Conservation (phyloP, 2,797 vertebrate genomes). For the Hoplostethus atlanticus region DNA sequence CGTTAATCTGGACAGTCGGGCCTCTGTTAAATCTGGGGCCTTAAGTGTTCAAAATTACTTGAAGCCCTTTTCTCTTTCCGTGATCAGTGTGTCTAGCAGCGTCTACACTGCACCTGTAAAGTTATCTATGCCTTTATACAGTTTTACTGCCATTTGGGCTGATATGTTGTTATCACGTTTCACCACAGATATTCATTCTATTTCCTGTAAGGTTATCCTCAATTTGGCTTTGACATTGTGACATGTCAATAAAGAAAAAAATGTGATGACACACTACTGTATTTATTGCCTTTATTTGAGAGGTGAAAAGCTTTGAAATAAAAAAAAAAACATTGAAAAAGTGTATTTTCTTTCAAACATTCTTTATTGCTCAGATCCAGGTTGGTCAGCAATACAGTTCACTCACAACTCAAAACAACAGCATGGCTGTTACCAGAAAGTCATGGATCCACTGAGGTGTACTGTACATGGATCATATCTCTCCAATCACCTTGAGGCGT, state of each 20-base stretch:
- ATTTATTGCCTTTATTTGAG: constrained; percentile 12
- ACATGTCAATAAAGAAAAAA: background rate
- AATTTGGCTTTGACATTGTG: constrained; percentile 19
- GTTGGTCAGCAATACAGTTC: constrained; percentile 87
- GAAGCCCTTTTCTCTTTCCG: background rate
- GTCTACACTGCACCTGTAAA: background rate
- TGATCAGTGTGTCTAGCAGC: background rate
- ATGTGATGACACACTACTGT: constrained; percentile 7
- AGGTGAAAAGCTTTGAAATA: constrained; percentile 18
- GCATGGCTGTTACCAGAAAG: constrained; percentile 79
- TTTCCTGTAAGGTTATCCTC: constrained; percentile 1
- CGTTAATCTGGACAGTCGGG: constrained; percentile 22
- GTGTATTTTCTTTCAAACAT: constrained; percentile 67
- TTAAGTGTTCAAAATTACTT: constrained; percentile 9
- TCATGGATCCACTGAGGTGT: constrained; percentile 69
- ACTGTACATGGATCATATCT: constrained; percentile 68
- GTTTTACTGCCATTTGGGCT: background rate
- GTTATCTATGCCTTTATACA: background rate
- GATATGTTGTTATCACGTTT: background rate
- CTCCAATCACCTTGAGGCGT: constrained; percentile 74
- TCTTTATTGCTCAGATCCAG: constrained; percentile 90
- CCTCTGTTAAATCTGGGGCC: constrained; percentile 15
- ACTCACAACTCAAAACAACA: constrained; percentile 85
- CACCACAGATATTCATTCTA: background rate
- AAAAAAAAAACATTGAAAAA: background rate